These are phyloP conservation scores for Nesometra sesokonis DNA, from an alignment of 35 echinoderm and acorn worm genomes.

Conservation along the genomic window DNA sequence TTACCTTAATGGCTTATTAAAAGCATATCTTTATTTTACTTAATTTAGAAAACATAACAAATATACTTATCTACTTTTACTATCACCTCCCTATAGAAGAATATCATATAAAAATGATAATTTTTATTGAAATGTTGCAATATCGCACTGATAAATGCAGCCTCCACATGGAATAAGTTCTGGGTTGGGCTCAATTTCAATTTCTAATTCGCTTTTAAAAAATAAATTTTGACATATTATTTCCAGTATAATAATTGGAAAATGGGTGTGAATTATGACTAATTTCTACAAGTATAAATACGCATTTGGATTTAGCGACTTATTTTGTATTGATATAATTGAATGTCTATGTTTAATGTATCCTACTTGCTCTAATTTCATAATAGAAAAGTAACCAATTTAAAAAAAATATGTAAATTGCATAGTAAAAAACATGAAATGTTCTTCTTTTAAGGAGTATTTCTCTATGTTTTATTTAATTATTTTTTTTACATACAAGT, in stretches of 20 bases:
- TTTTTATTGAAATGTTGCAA: not conserved
- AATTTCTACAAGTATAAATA: not conserved
- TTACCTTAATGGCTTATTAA: not conserved
- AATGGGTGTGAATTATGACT: not conserved
- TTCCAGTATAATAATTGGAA: not conserved
- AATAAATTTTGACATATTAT: not conserved
- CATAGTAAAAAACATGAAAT: too few species aligned
- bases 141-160: not conserved
- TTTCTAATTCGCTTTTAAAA: not conserved
- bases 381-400: too few species aligned
- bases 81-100: not conserved
- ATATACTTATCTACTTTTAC: not conserved
- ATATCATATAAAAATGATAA: not conserved
- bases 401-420: too few species aligned
- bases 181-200: not conserved
- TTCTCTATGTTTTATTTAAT: too few species aligned
- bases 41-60: not conserved
- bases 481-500: too few species aligned
- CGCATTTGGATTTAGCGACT: not conserved
- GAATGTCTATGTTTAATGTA: too few species aligned
- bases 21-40: not conserved
- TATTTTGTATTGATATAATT: not conserved
- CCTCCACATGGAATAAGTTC: not conserved
- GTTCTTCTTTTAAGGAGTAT: too few species aligned
- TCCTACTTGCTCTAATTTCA: too few species aligned